Evolutionary conservation across 1,140 invertebrate species (phyloP), one percentile per base, ranked within the genome.

Genomic region (Branchinecta lynchi): DNA sequence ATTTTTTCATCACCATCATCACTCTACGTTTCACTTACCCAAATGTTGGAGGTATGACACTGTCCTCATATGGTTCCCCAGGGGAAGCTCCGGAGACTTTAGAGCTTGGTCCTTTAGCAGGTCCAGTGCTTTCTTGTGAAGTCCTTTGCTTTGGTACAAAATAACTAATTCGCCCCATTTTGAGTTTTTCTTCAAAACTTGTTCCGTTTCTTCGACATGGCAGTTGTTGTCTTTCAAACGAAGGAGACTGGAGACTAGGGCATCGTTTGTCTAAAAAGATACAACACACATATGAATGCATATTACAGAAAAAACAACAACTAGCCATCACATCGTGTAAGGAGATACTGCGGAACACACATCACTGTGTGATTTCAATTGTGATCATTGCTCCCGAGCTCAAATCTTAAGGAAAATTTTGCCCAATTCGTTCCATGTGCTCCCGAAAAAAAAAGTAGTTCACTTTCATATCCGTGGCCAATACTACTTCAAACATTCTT

Each of bases 141-240:
- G 85, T 6, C 87, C 89, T 81, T 96, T 96, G 0, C 87, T 93
- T 77, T 96, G 87, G 78, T 98, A 98, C 9, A 99, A 81, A 75
- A 98, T 96, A 71, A 98, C 92, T 0, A 99, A 82, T 79, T 99
- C 96, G 71, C 86, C 89, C 74, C 89, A 88, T 79, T 96, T 97
- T 70, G 91, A 85, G 77, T 92, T 85, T 73, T 88, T 86, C 71
- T 89, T 84, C 7, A 99, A 80, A 8, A 90, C 91, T 73, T 87
- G 86, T 77, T 98, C 95, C 2, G 92, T 89, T 81, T 98, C 96
- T 69, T 92, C 90, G 7, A 98, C 78, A 75, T 96, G 91, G 78
- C 95, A 98, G 76, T 93, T 87, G 79, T 97, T 98, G 74, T 86
- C 84, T 69, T 81, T 80, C n/a, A 95, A 79, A 10, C 96, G 84